These are phyloP conservation scores for Halichoeres trimaculatus DNA, from an alignment of 2,113 vertebrate genomes.

Conservation along the genomic window DNA sequence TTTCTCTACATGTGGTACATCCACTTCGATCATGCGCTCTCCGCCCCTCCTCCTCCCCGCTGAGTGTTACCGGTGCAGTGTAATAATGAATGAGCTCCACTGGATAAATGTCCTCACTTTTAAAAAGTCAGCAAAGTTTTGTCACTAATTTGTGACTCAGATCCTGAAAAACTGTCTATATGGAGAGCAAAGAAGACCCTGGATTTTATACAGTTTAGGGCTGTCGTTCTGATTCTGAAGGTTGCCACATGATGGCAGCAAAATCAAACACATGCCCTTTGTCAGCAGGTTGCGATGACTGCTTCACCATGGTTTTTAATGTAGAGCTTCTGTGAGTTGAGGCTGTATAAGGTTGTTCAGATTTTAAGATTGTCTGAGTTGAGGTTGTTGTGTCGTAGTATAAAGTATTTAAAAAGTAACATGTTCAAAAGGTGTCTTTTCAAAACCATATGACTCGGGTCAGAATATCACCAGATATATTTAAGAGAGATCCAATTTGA, in stretches of 20 bases:
- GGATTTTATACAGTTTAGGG: neutral
- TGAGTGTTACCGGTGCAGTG: no score
- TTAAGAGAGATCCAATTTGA: no score
- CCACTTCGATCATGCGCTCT: no score
- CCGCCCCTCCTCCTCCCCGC: no score
- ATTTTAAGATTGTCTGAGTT: neutral
- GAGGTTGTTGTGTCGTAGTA: neutral
- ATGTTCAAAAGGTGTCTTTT: neutral
- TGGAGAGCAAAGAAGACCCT: no score
- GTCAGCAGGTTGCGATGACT: neutral
- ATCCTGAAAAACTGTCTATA: no score
- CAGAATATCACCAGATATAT: neutral
- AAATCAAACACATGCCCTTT: conserved; percentile 27
- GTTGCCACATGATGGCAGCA: conserved; percentile 78
- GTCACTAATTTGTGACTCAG: no score
- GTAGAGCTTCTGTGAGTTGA: no score
- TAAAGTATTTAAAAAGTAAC: neutral
- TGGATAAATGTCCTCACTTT: no score
- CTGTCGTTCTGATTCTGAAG: neutral
- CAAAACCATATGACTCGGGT: neutral
- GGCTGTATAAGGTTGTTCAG: neutral
- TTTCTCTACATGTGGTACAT: no score
- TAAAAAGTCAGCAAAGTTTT: no score
- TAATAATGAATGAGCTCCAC: no score
- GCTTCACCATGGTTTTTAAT: neutral